Conservation (phyloP, 2,113 vertebrate species). For the Ivindomyrus marchei region DNA sequence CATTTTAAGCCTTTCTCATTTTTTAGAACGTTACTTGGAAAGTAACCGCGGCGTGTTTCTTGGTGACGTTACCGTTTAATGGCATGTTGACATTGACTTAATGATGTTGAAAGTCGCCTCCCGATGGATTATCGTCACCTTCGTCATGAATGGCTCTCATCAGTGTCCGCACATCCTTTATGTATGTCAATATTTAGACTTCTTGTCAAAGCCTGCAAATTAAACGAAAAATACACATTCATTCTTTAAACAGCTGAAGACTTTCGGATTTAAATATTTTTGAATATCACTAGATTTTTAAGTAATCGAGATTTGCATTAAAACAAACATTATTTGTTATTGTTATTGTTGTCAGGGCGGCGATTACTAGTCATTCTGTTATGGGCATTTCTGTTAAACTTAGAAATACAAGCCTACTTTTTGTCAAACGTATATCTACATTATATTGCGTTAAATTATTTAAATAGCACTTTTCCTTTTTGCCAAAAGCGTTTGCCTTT, state of each 20-base stretch:
- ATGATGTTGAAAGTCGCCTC: slow-evolving; percentile 13
- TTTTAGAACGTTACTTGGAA: not conserved
- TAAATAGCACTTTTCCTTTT: not conserved
- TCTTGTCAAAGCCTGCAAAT: slow-evolving; percentile 31
- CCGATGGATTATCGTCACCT: slow-evolving; percentile 28
- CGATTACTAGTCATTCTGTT: not conserved
- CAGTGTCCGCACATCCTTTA: slow-evolving; percentile 25
- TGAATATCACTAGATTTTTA: not conserved
- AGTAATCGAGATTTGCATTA: not conserved
- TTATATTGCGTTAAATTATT: not conserved
- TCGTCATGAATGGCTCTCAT: slow-evolving; percentile 13
- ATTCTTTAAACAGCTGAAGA: not conserved
- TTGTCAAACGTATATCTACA: not conserved
- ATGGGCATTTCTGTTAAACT: not conserved
- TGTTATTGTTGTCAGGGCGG: not conserved
- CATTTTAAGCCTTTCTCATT: not conserved
- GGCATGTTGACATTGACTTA: slow-evolving; percentile 5
- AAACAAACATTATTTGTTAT: not conserved
- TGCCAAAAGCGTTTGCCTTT: not conserved
- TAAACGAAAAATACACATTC: slow-evolving; percentile 16
- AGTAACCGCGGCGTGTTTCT: not conserved
- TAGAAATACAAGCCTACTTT: not conserved
- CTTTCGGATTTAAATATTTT: not conserved
- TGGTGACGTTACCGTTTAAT: slow-evolving; percentile 2
- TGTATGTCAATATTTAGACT: slow-evolving; percentile 36